Evolutionary conservation across 2,888 invertebrate species (phyloP), one percentile per base, ranked within the genome.

Genomic region (Eurytoma adleriae): DNA sequence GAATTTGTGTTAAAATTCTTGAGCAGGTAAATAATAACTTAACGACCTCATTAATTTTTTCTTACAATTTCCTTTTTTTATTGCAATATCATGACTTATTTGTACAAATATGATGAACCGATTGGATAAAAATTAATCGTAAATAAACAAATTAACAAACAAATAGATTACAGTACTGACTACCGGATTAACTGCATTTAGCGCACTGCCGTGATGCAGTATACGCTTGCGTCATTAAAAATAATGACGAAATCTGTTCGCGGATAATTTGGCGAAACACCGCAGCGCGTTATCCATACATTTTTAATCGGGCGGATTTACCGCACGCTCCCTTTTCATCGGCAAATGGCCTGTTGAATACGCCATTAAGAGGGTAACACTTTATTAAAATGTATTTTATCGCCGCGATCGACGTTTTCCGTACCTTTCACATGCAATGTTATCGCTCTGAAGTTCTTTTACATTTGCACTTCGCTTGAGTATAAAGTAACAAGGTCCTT

Each of bases 201-300:
- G 7, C 10, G 40, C 40, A 40, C 40, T 7, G 1, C 24, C 16
- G 14, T n/a, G 24, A 67, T 52, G 24, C 67, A 67, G 18, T 30
- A 54, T 7, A 0, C 30, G 30, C 18, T 56, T 13, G 24, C 67
- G 20, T 50, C 50, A 67, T 67, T 69, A 69, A 69, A n/a, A 56
- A 56, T 69, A 69, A 40, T 40, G 56, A 30, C 56, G 27, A 56
- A 69, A 56, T 69, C 30, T 3, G 56, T 69, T 56, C 30, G 16
- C 27, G 30, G 18, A 69, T 56, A 69, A 69, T 56, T 69, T 27
- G 59, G 50, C 59, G 48, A 70, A 48, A 70, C 48, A 59, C 16
- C 59, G 40, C 59, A 18, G 5, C 5, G 13, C 40, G 57, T 70
- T 70, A 62, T 13, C 62, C 13, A 62, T 62, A 62, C 52, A 50